Conservation (phyloP, 2,888 invertebrate species). For the Andrena chrysosceles region DNA sequence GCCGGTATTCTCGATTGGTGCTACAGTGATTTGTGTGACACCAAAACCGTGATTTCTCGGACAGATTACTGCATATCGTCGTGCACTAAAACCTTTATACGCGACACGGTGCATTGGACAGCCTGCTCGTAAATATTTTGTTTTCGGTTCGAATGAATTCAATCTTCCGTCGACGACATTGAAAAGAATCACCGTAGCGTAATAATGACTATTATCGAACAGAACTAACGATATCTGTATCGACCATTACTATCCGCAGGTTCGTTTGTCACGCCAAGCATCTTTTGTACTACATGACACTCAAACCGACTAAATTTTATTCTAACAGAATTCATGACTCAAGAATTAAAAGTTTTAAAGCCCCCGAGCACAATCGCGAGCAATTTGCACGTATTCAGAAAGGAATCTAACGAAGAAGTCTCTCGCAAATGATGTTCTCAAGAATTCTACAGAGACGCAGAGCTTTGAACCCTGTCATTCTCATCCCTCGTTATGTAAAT, state of each 20-base stretch:
- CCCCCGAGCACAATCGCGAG: neutral
- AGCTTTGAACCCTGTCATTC: neutral
- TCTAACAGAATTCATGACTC: neutral
- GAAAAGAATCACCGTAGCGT: neutral
- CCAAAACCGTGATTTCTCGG: neutral
- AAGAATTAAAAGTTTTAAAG: neutral
- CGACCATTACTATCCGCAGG: too few relatives aligned
- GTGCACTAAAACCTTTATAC: neutral
- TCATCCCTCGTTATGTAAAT: neutral
- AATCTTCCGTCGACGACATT: neutral
- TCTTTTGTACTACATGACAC: too few relatives aligned
- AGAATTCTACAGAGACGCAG: neutral
- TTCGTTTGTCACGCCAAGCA: too few relatives aligned
- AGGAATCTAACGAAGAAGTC: neutral
- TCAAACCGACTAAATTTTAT: too few relatives aligned
- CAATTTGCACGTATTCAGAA: neutral
- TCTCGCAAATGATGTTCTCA: neutral
- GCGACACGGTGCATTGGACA: neutral
- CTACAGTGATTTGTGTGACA: neutral
- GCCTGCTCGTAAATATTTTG: neutral
- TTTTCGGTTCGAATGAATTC: neutral
- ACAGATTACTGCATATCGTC: slow-evolving; percentile 8
- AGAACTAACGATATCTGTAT: too few relatives aligned
- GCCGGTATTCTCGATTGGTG: neutral
- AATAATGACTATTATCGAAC: too few relatives aligned